Base-by-base conservation (phyloP, 1,140 invertebrate genomes). In the Platyscapa corneri region DNA sequence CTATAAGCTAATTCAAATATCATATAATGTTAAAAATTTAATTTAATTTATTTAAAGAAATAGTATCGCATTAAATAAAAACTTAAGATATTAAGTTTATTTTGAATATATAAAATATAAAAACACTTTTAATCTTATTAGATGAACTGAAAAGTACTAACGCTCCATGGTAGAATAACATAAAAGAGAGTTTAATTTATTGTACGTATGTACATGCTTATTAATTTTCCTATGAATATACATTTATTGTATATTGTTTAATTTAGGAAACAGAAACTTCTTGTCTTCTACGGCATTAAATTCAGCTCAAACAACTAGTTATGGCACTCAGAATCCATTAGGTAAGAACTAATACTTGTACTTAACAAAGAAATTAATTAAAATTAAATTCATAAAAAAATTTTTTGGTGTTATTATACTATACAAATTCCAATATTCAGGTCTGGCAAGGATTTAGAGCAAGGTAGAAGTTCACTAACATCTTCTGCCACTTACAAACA, bases 371-470 rank as follows among this genome's bases (percentile, higher is more conserved):
- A 23, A 67, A 79, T 72, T 60, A 72, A 49, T n/a, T 70, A 70
- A 20, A 84, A 23, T 49, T 42, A 8, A 74, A 74, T 78, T 49
- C 16, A 84, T n/a, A 72, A 65, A 72, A 70, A 67, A 78, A 78
- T 12, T 60, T 37, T 72, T 72, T 79, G 0, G 56, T 77, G 30
- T 60, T 83, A 32, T 30, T 83, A 64, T 78, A 53, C 53, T 56
- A 64, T 78, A 39, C 7, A 80, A 84, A 84, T 84, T 84, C 34
- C 34, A 84, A 83, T 75, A 83, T 84, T 84, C 87, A 92, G 91
- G 91, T 92, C 90, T 92, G 90, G 90, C 91, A 89, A 91, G 91
- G 90, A 91, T 92, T 86, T 91, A 91, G 88, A 90, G 88, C 88
- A 88, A 91, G 91, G 90, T 91, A 91, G 90, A 91, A 88, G 87